Evolutionary conservation across 2,113 vertebrate genomes (phyloP), one percentile per base, ranked within the genome.

Genomic region (Barbus barbus): DNA sequence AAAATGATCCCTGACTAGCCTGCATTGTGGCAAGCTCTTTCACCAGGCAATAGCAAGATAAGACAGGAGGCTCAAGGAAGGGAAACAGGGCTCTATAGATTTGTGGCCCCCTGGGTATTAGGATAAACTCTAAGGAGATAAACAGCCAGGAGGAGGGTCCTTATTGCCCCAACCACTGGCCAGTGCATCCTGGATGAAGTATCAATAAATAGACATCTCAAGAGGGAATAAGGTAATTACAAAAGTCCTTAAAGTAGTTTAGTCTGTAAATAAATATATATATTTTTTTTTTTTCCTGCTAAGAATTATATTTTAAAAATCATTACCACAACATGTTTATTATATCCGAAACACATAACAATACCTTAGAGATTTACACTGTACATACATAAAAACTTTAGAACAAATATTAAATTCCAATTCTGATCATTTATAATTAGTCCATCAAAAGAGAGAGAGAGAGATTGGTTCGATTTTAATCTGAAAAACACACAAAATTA

Each of bases 1-100:
- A 33, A 44, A 72, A 14, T 22, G 20, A 58, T n/a, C 24, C 13
- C 18, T 79, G 12, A 33, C 13, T 36, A 72, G n/a, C 14, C n/a
- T 60, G 77, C 75, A 79, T 78, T 53, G 44, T 77, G 46, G 38
- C 26, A 83, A 83, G 9, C 31, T 24, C 24, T 56, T 75, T 84
- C 13, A 48, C 86, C 46, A n/a, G 81, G 71, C 36, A 11, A 13
- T 73, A 16, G 83, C 58, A 72, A 88, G 87, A 87, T 84, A 90
- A 71, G 28, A 82, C 67, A 83, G 69, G 63, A 87, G 65, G 58
- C 74, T 28, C 73, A 85, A 84, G 84, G 58, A 72, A 81, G 36
- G 33, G 53, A 60, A 61, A 48, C 56, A 78, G 44, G 46, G 53
- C 58, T 85, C 33, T 33, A 74, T 58, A 56, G 76, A 48, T 83